These are phyloP conservation scores for Sakesphorus luctuosus DNA, from an alignment of 2,113 vertebrate genomes.

Conservation along the genomic window DNA sequence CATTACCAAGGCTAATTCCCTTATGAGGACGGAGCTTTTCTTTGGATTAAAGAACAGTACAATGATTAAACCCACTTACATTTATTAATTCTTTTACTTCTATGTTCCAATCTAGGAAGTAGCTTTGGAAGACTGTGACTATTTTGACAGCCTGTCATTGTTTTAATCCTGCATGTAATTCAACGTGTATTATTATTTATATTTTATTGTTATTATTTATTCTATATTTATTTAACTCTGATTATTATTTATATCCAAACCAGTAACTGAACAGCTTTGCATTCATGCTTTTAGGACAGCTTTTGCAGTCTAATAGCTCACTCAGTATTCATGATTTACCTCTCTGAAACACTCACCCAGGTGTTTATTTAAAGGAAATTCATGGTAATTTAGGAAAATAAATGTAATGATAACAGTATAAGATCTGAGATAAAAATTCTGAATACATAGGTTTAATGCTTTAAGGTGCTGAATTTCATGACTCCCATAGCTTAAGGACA, in stretches of 20 bases:
- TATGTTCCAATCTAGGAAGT: not conserved
- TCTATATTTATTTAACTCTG: not conserved
- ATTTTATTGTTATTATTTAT: not conserved
- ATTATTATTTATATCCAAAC: conserved; percentile 36
- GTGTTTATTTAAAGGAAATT: conserved; percentile 6
- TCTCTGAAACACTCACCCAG: not conserved
- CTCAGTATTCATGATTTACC: not conserved
- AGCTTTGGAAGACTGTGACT: conserved; percentile 7
- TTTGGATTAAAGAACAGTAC: not conserved
- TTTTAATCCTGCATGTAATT: not conserved
- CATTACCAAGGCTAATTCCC: not conserved
- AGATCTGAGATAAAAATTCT: not conserved
- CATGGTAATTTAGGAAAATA: not conserved
- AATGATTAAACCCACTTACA: not conserved
- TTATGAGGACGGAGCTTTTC: not conserved
- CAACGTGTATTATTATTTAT: not conserved
- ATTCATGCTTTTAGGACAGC: not conserved
- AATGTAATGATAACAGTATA: not conserved
- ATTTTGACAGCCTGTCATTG: conserved; percentile 27
- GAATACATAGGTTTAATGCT: not conserved
- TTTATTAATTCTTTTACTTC: conserved; percentile 6
- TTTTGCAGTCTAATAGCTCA: conserved; percentile 17
- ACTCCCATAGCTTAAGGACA: not conserved
- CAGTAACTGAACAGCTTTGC: not conserved
- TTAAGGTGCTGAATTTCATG: not conserved